Conservation (phyloP, 2,888 invertebrate genomes). For the Eudemis profundana region DNA sequence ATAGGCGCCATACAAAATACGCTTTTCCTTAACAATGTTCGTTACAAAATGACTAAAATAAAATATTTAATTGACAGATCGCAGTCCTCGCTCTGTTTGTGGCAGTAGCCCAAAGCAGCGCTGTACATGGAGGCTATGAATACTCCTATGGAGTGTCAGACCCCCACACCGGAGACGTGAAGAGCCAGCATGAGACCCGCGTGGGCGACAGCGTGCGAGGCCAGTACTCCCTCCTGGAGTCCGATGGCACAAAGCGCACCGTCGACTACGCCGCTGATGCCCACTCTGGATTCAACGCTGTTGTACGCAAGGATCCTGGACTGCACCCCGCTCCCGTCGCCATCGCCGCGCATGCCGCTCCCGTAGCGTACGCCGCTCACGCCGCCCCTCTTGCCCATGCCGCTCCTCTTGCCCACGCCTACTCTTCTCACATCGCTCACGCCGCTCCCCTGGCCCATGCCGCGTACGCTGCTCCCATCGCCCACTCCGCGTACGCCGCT, state of each 20-base stretch:
- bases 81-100: constrained; percentile 61
- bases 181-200: constrained; percentile 79
- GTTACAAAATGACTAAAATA: background rate
- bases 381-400: constrained; percentile 48
- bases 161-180: constrained; percentile 80
- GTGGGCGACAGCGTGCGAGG: constrained; percentile 72
- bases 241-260: constrained; percentile 65
- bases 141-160: constrained; percentile 82
- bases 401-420: constrained; percentile 44
- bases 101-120: constrained; percentile 59
- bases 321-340: constrained; percentile 46
- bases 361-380: constrained; percentile 51
- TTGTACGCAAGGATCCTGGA: constrained; percentile 62
- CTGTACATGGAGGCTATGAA: constrained; percentile 64
- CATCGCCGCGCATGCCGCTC: constrained; percentile 50
- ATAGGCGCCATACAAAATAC: too few species aligned
- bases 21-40: too few species aligned
- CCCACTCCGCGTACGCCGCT: constrained; percentile 51
- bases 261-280: constrained; percentile 69
- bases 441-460: constrained; percentile 49
- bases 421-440: too few species aligned
- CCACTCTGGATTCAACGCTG: constrained; percentile 68
- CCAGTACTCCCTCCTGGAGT: constrained; percentile 64
- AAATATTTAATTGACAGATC: constrained; percentile 61
- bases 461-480: constrained; percentile 49